phyloP scores from a whole-genome alignment of 2,888 invertebrate genomes.

The Stegophylla sp. region DNA sequence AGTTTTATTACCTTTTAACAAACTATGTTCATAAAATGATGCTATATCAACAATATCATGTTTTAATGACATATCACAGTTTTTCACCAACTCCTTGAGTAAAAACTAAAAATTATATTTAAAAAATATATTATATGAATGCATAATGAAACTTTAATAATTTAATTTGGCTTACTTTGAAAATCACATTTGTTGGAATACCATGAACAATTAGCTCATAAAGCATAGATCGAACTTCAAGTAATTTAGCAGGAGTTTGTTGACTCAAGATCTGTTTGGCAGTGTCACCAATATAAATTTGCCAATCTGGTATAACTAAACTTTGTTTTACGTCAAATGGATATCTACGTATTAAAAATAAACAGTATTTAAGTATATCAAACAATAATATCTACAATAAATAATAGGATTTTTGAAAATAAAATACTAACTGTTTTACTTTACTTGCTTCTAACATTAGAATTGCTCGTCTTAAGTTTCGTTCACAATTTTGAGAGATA shows the following conservation, averaged over 20 bases:
- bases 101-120: conserved; percentile 69
- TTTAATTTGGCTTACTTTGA: conserved; percentile 69
- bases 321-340: conserved; percentile 82
- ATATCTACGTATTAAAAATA: conserved; percentile 78
- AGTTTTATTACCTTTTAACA: conserved; percentile 89
- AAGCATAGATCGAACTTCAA: conserved; percentile 83
- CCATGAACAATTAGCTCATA: conserved; percentile 94
- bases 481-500: conserved; percentile 79
- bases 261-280: conserved; percentile 84
- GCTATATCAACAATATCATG: conserved; percentile 84
- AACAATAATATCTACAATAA: neutral
- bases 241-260: conserved; percentile 83
- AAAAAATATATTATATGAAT: conserved; percentile 23
- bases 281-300: conserved; percentile 83
- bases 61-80: conserved; percentile 90
- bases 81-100: conserved; percentile 81
- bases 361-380: conserved; percentile 4
- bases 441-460: conserved; percentile 92
- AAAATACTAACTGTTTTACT: conserved; percentile 75
- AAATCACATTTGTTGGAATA: conserved; percentile 90
- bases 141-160: conserved; percentile 7
- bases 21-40: conserved; percentile 88
- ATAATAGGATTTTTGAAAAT: neutral
- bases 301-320: conserved; percentile 92
- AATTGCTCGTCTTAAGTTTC: conserved; percentile 90